Conservation (phyloP, 64 coral and sea anemone species). For the Platygyra sinensis region DNA sequence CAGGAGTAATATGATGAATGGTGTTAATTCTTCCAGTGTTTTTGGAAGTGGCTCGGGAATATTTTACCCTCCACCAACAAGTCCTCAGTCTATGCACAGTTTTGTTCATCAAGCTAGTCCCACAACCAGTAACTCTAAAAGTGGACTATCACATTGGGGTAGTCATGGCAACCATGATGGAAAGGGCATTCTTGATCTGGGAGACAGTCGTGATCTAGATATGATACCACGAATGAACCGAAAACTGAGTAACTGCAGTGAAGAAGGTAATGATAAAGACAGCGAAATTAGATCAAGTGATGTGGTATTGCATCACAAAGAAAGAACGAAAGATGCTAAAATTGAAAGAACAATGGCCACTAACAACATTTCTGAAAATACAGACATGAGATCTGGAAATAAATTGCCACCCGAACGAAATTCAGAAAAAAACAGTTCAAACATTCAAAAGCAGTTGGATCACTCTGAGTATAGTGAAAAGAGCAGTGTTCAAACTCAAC, state of each 20-base stretch:
- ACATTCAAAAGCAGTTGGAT: conserved; percentile 29
- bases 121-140: conserved; percentile 44
- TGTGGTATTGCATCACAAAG: conserved; percentile 15
- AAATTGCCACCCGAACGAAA: conserved; percentile 34
- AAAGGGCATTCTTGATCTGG: conserved; percentile 69
- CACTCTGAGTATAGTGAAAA: neutral
- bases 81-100: conserved; percentile 80
- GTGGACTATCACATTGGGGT: conserved; percentile 59
- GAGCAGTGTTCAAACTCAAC: conserved; percentile 28
- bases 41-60: conserved; percentile 89
- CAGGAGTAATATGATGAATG: conserved; percentile 75
- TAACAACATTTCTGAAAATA: conserved; percentile 36
- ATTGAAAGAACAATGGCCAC: conserved; percentile 12
- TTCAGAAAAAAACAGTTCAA: conserved; percentile 12
- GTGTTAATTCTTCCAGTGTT: conserved; percentile 66
- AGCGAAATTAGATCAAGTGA: conserved; percentile 48
- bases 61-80: conserved; percentile 86
- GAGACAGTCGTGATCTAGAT: conserved; percentile 41
- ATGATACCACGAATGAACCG: conserved; percentile 21
- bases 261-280: conserved; percentile 57
- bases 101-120: conserved; percentile 84
- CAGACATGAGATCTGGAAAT: conserved; percentile 12
- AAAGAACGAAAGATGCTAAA: conserved; percentile 51
- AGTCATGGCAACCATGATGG: conserved; percentile 87
- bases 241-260: conserved; percentile 31